These are phyloP conservation scores for Willowsia nigromaculata DNA, from an alignment of 2,888 invertebrate genomes.

Conservation along the genomic window DNA sequence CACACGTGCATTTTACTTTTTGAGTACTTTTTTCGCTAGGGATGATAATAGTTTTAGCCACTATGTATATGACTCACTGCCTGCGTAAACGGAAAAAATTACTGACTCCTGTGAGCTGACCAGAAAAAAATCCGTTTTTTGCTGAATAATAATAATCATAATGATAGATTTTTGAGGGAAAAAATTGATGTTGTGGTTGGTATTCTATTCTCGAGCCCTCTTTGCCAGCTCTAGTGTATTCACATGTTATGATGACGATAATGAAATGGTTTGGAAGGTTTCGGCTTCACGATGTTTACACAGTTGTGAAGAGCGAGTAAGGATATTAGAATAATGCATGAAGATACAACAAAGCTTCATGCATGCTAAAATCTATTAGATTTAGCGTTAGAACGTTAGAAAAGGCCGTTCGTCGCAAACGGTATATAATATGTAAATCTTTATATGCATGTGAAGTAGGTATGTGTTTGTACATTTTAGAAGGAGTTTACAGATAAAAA, in stretches of 20 bases:
- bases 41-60: constrained; percentile 55
- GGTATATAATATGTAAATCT: background rate
- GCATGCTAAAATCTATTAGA: constrained; percentile 37
- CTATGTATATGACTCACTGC: background rate
- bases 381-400: background rate
- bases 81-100: constrained; percentile 59
- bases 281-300: constrained; percentile 25
- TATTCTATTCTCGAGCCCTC: background rate
- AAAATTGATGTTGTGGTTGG: constrained; percentile 49
- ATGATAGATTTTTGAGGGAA: constrained; percentile 69
- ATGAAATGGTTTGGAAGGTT: constrained; percentile 53
- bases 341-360: constrained; percentile 26
- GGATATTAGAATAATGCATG: constrained; percentile 32
- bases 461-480: background rate
- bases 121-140: constrained; percentile 64
- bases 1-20: background rate
- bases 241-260: background rate
- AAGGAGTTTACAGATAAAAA: constrained; percentile 7
- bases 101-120: constrained; percentile 59
- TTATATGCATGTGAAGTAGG: background rate
- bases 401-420: background rate
- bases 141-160: constrained; percentile 58
- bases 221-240: background rate
- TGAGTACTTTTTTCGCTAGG: background rate
- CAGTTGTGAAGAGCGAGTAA: background rate